A percentile compares a stretch with the other conserved stretches of the same genome.
These are phyloP conservation scores for Orgyia antiqua DNA, from an alignment of 2,888 invertebrate species.

Conservation along the genomic window DNA sequence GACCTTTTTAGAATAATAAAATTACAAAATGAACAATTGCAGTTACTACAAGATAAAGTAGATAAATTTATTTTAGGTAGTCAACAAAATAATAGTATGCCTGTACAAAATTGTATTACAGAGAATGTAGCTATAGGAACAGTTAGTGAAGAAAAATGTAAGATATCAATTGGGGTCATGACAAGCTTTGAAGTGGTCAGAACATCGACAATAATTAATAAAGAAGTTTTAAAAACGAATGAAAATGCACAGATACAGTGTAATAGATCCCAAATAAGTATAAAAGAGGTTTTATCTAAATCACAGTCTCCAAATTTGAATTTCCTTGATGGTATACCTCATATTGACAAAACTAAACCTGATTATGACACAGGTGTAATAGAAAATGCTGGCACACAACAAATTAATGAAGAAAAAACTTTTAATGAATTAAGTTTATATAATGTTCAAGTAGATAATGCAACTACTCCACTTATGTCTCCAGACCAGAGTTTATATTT, in stretches of 20 bases:
- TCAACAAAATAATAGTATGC: slow-evolving; percentile 29
- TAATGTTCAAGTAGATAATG: slow-evolving; percentile 67
- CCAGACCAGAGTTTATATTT: slow-evolving; percentile 68
- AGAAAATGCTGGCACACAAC: slow-evolving; percentile 14
- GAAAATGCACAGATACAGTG: slow-evolving; percentile 63
- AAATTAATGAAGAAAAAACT: slow-evolving; percentile 54
- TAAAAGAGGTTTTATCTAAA: slow-evolving; percentile 56
- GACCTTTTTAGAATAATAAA: slow-evolving; percentile 82
- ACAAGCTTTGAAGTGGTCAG: slow-evolving; percentile 82
- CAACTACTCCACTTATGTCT: slow-evolving; percentile 64
- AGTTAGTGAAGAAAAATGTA: slow-evolving; percentile 59
- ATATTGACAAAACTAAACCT: slow-evolving; percentile 26
- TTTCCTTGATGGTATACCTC: slow-evolving; percentile 65
- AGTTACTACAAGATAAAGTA: slow-evolving; percentile 80
- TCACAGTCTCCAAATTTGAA: slow-evolving; percentile 48
- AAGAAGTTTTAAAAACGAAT: slow-evolving; percentile 48
- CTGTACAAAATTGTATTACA: slow-evolving; percentile 39
- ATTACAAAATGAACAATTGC: slow-evolving; percentile 82
- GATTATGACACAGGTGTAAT: slow-evolving; percentile 11
- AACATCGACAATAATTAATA: slow-evolving; percentile 67
- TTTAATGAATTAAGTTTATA: slow-evolving; percentile 65
- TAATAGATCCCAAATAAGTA: slow-evolving; percentile 62
- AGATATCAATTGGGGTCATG: slow-evolving; percentile 84
- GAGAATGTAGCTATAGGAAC: slow-evolving; percentile 50
- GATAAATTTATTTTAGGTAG: slow-evolving; percentile 67